A percentile compares a stretch with the other conserved stretches of the same genome.
These are phyloP conservation scores for Selenia dentaria DNA, from an alignment of 2,888 invertebrate genomes.

Conservation along the genomic window DNA sequence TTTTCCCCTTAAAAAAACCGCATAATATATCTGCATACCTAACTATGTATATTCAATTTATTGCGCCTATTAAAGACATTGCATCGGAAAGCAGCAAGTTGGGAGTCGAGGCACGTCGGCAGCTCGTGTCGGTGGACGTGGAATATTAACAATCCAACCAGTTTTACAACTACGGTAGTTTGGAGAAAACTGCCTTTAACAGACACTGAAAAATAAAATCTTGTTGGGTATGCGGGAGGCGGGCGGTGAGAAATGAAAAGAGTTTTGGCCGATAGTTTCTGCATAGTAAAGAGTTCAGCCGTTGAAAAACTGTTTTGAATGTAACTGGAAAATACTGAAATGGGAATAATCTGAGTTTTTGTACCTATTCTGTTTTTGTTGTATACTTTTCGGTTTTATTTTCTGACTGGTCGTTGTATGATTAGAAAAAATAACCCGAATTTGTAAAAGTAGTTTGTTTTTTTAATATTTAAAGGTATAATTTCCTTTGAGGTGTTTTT, in stretches of 20 bases:
- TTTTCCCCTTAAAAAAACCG: too few species aligned
- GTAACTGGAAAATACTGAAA: conserved; percentile 8
- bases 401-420: too few species aligned
- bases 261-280: conserved; percentile 36
- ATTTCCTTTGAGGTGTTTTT: too few species aligned
- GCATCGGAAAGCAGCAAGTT: conserved; percentile 48
- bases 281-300: conserved; percentile 33
- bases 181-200: conserved; percentile 60
- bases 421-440: too few species aligned
- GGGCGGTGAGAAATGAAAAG: conserved; percentile 44
- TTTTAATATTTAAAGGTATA: too few species aligned
- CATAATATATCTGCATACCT: conserved; percentile 8
- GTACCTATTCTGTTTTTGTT: background rate
- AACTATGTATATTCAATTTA: conserved; percentile 66
- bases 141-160: conserved; percentile 59
- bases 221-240: conserved; percentile 35
- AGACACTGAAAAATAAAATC: conserved; percentile 47
- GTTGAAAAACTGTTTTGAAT: conserved; percentile 28
- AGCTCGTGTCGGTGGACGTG: conserved; percentile 48
- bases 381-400: too few species aligned
- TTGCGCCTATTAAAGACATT: conserved; percentile 70
- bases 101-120: conserved; percentile 42
- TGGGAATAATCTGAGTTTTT: conserved; percentile 21
- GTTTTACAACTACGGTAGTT: conserved; percentile 45
- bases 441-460: too few species aligned